Conservation (phyloP, 2,113 vertebrate species). For the Peromyscus maniculatus region DNA sequence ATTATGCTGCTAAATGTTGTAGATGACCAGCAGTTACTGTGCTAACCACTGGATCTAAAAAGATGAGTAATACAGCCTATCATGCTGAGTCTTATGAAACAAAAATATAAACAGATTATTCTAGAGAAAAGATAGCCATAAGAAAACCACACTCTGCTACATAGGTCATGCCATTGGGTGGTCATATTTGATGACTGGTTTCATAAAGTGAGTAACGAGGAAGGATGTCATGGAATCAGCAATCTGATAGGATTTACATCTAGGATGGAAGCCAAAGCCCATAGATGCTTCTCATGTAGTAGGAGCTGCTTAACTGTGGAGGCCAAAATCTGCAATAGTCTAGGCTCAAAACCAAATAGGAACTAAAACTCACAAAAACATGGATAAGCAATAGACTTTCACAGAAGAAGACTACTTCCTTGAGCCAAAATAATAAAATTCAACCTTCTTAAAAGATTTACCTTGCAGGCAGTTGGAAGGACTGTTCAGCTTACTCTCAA, state of each 20-base stretch:
- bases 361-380: constrained; percentile 10
- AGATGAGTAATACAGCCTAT: neutral
- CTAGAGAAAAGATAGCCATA: neutral
- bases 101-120: constrained; percentile 25
- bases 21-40: neutral
- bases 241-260: neutral
- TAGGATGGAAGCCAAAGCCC: constrained; percentile 20
- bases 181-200: neutral
- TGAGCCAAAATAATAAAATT: neutral
- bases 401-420: neutral
- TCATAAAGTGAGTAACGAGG: constrained; percentile 24
- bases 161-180: neutral
- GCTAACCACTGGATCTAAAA: neutral
- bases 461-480: neutral
- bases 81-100: neutral
- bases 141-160: neutral
- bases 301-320: neutral
- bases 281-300: neutral
- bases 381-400: neutral
- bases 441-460: neutral
- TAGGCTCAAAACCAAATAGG: neutral
- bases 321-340: neutral
- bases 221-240: neutral
- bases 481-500: neutral
- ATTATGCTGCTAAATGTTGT: neutral